Percentiles rank a stretch among this genome's conserved stretches.
These are phyloP conservation scores for Champsocephalus esox DNA, from an alignment of 2,797 vertebrate species.

Conservation along the genomic window DNA sequence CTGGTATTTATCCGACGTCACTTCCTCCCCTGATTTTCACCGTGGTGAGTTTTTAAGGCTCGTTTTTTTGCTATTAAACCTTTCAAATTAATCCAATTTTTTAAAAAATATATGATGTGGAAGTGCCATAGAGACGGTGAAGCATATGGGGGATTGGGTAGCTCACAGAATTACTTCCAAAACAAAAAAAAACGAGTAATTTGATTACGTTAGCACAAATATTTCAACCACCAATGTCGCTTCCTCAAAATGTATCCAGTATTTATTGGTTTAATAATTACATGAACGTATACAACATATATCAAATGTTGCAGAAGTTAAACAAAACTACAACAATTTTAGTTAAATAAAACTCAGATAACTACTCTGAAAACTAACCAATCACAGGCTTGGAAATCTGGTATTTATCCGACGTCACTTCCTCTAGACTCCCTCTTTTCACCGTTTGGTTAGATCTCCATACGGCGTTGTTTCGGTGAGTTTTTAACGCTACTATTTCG, in stretches of 20 bases:
- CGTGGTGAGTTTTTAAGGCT: conserved; percentile 79
- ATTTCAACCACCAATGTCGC: no score
- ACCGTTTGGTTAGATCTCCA: conserved; percentile 83
- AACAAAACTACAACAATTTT: no score
- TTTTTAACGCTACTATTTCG: neutral
- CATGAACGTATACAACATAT: no score
- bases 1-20: conserved; percentile 69
- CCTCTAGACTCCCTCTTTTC: conserved; percentile 77
- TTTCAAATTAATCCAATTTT: fast-evolving
- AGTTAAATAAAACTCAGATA: no score
- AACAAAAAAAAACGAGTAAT: no score
- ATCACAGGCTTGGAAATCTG: conserved; percentile 39
- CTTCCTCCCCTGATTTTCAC: conserved; percentile 82
- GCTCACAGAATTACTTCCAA: no score
- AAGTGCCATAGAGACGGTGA: no score
- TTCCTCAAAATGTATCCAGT: no score
- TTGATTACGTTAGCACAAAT: no score
- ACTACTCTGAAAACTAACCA: conserved; percentile 38
- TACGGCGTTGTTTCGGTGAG: conserved; percentile 91
- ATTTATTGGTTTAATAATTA: no score
- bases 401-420: conserved; percentile 76
- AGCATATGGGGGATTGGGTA: no score
- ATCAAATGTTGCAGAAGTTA: no score
- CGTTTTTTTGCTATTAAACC: fast-evolving
- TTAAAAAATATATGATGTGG: fast-evolving